These are phyloP conservation scores for Harpegnathos saltator DNA, from an alignment of 1,140 invertebrate species.

Conservation along the genomic window DNA sequence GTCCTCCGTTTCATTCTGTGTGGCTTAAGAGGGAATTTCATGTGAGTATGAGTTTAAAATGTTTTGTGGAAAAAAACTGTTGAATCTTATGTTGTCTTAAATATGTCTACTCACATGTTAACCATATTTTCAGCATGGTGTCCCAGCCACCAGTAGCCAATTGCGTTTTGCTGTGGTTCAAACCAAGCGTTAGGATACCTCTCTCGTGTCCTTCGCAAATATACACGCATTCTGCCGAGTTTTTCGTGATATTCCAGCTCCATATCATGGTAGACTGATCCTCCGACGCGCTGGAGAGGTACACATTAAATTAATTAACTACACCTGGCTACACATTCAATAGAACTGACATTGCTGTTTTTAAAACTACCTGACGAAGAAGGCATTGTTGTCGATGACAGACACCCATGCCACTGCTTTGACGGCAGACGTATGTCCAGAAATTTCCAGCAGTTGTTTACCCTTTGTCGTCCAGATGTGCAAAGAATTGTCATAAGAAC, in stretches of 20 bases:
- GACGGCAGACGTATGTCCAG: conserved; percentile 94
- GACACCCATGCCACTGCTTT: conserved; percentile 96
- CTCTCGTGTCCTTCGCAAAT: conserved; percentile 95
- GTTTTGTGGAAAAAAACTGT: not conserved
- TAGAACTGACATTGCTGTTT: conserved; percentile 11
- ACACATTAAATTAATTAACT: conserved; percentile 36
- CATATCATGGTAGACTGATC: conserved; percentile 97
- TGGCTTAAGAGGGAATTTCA: conserved; percentile 69
- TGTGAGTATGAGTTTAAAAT: conserved; percentile 9
- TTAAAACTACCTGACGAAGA: conserved; percentile 90
- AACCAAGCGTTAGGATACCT: conserved; percentile 93
- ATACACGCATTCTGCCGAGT: conserved; percentile 93
- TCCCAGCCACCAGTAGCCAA: conserved; percentile 98
- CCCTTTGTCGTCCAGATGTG: conserved; percentile 96
- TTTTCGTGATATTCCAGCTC: conserved; percentile 93
- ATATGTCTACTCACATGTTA: conserved; percentile 86
- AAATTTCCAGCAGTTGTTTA: conserved; percentile 92
- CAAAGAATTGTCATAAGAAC: conserved; percentile 97
- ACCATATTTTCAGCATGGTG: conserved; percentile 92
- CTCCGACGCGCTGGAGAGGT: conserved; percentile 91
- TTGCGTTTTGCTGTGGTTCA: conserved; percentile 88
- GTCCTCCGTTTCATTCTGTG: conserved; percentile 81
- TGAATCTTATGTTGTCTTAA: not conserved
- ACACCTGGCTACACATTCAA: not conserved
- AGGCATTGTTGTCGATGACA: conserved; percentile 87